Conservation (phyloP, 2,797 vertebrate genomes). For the Oryzias dopingdopingensis region DNA sequence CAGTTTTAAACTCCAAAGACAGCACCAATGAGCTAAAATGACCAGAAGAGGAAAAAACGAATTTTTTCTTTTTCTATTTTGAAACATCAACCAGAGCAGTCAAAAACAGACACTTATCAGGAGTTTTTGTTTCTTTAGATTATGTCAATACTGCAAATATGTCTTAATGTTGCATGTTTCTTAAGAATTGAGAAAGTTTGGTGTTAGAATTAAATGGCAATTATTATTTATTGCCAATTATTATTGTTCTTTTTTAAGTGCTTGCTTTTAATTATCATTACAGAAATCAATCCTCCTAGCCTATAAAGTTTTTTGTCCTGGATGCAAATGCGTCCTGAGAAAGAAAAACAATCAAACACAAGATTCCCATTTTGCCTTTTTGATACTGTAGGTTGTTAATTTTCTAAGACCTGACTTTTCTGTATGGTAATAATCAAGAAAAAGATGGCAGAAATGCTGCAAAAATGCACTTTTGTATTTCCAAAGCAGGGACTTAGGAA, state of each 20-base stretch:
- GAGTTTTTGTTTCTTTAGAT: constrained; percentile 17
- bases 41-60: background rate
- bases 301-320: constrained; percentile 3
- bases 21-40: constrained; percentile 15
- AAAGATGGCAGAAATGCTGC: constrained; percentile 8
- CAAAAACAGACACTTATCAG: background rate
- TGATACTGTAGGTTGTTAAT: background rate
- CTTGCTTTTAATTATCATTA: constrained; percentile 18
- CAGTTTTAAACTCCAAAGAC: constrained; percentile 50
- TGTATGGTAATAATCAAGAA: background rate
- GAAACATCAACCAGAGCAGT: background rate
- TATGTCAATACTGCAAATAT: background rate
- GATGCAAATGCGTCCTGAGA: constrained; percentile 10
- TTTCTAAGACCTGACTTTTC: background rate
- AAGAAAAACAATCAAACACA: constrained; percentile 9
- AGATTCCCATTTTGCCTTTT: constrained; percentile 1
- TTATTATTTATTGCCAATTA: constrained; percentile 20
- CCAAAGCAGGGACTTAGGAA: background rate
- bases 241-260: constrained; percentile 22
- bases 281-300: constrained; percentile 1
- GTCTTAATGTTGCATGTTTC: constrained; percentile 16
- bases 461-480: constrained; percentile 18
- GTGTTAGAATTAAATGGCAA: background rate
- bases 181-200: background rate
- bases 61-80: constrained; percentile 5